phyloP scores from a whole-genome alignment of 2,113 vertebrate species.

The Calonectris borealis region DNA sequence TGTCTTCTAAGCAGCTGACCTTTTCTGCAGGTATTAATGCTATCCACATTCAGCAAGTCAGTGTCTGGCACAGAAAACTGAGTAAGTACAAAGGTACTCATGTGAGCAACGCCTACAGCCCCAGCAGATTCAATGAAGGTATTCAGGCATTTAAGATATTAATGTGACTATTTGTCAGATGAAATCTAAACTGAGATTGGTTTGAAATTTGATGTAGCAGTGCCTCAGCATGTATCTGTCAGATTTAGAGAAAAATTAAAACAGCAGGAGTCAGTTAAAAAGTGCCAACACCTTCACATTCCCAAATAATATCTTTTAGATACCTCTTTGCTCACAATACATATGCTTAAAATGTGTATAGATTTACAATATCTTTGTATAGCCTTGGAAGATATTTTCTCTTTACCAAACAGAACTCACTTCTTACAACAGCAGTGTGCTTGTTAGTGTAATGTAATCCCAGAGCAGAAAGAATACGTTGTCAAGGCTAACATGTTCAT shows the following conservation, averaged over 20 bases:
- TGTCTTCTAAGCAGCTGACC: neutral
- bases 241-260: neutral
- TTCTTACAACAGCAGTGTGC: neutral
- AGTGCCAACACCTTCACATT: neutral
- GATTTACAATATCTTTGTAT: neutral
- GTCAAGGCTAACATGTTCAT: neutral
- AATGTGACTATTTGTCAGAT: neutral
- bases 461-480: neutral
- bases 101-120: neutral
- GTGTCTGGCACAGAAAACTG: neutral
- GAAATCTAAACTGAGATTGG: neutral
- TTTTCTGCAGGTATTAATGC: neutral
- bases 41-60: neutral
- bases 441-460: neutral
- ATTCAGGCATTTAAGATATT: neutral
- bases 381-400: neutral
- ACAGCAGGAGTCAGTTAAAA: neutral
- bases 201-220: neutral
- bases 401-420: neutral
- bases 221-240: neutral
- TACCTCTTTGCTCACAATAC: neutral
- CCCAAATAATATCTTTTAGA: neutral
- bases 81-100: neutral
- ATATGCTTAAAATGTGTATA: neutral
- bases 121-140: neutral